Conservation (phyloP, 2,113 vertebrate genomes). For the Coregonus clupeaformis region DNA sequence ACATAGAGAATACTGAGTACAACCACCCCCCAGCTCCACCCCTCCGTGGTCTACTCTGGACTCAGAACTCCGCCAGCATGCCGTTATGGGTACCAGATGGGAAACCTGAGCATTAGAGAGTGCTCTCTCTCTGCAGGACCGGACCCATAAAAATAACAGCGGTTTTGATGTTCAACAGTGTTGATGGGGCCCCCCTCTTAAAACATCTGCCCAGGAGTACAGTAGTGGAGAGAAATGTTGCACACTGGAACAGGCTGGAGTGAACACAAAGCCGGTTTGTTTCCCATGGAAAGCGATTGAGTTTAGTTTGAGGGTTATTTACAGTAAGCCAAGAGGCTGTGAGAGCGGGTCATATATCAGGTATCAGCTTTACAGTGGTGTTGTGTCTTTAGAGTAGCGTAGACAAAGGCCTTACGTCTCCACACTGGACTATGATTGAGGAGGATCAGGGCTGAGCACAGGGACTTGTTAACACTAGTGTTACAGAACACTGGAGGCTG, state of each 20-base stretch:
- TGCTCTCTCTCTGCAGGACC: conserved; percentile 3
- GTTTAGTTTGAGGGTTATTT: conserved; percentile 48
- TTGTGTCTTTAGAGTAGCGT: conserved; percentile 50
- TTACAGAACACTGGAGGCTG: conserved; percentile 10
- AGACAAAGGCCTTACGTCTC: conserved; percentile 47
- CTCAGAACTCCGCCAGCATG: conserved; percentile 6
- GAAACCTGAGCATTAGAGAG: conserved; percentile 43
- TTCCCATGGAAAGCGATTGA: conserved; percentile 44
- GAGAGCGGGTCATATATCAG: conserved; percentile 43
- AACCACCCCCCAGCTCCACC: background rate
- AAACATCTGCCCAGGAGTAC: conserved; percentile 18
- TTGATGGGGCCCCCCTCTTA: conserved; percentile 24
- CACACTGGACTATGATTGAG: conserved; percentile 17
- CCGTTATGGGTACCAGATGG: conserved; percentile 51
- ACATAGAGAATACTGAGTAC: background rate
- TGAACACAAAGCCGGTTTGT: conserved; percentile 42
- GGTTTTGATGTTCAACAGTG: conserved; percentile 38
- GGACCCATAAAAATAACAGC: conserved; percentile 42
- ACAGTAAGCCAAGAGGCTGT: conserved; percentile 49
- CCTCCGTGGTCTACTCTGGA: background rate
- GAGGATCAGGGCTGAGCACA: conserved; percentile 38
- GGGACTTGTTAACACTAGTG: conserved; percentile 43
- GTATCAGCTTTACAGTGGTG: conserved; percentile 29
- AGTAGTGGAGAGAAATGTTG: conserved; percentile 17
- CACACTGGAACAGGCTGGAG: background rate